A percentile compares a stretch with the other conserved stretches of the same genome.
These are phyloP conservation scores for Heptranchias perlo DNA, from an alignment of 2,113 vertebrate genomes.

Conservation along the genomic window DNA sequence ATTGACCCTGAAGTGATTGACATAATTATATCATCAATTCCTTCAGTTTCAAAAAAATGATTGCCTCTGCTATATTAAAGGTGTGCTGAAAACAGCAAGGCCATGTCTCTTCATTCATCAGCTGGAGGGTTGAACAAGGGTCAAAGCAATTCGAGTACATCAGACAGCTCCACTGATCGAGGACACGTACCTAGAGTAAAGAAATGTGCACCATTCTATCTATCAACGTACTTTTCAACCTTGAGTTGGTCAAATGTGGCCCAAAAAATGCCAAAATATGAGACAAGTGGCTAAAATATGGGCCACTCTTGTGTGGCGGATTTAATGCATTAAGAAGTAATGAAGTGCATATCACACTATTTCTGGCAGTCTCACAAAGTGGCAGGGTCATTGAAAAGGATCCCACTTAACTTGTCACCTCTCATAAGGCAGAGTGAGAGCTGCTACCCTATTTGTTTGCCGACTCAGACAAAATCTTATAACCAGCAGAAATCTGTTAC, in stretches of 20 bases:
- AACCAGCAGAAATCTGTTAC: background rate
- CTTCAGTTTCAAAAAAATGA: slow-evolving; percentile 31
- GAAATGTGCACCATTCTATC: background rate
- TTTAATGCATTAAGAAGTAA: slow-evolving; percentile 11
- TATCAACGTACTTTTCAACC: slow-evolving; percentile 24
- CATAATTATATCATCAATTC: slow-evolving; percentile 29
- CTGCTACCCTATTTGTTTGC: background rate
- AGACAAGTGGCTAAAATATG: background rate
- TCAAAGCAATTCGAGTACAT: background rate
- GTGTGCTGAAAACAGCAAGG: background rate
- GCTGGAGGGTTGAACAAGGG: background rate
- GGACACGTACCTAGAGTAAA: background rate
- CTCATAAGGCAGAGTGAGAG: background rate
- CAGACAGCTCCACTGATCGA: background rate
- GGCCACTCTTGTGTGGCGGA: background rate
- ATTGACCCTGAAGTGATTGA: slow-evolving; percentile 31
- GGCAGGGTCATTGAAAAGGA: background rate
- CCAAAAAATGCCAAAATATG: background rate
- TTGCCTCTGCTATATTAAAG: slow-evolving; percentile 32
- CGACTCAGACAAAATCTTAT: background rate
- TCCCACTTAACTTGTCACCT: background rate
- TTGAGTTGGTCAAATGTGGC: background rate
- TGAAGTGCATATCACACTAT: background rate
- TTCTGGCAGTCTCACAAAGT: background rate
- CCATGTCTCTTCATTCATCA: slow-evolving; percentile 17